Base-by-base conservation (phyloP, 1,140 invertebrate genomes). In the Pseudomyrmex sp. region DNA sequence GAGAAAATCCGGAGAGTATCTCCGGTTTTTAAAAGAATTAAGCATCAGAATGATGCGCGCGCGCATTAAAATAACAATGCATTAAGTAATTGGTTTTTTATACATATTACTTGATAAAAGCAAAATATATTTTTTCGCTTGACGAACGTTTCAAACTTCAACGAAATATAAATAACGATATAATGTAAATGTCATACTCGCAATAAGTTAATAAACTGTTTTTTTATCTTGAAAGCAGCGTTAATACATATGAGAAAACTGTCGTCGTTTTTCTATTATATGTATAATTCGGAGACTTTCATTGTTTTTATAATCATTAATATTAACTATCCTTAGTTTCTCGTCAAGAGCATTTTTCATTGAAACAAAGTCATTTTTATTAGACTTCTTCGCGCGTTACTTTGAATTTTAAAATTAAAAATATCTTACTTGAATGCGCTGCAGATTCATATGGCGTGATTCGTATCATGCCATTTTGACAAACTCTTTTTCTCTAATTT, bases 401-500 rank as follows among this genome's bases (percentile, higher is more conserved):
- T 35, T 18, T 20, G 13, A 18, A 65, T 68, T 68, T 56, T 23
- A 7, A 8, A 18, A 56, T 77, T 66, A 58, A 46, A 35, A 5
- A 68, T 46, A 15, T 77, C 35, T 58, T 46, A 68, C 56, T 54
- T 77, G 66, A 77, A 65, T 59, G n/a, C 4, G 20, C 48, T 10
- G 18, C 4, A 13, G n/a, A 10, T 52, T 59, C 18, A 12, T 8
- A n/a, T 46, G 9, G 5, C 23, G 44, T 10, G 56, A 1, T 63
- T 35, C 3, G 13, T 35, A 35, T 65, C 56, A 12, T 20, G 15
- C 23, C 23, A 50, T 70, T 69, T 13, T 20, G n/a, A 20, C 2
- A 15, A 70, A 12, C 44, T 70, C 44, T 61, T 20, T 50, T 54
- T 20, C 44, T 35, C 66, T 50, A 44, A 75, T 58, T n/a, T 48